phyloP scores from a whole-genome alignment of 2,113 vertebrate genomes.

The Eupsittula cactorum region DNA sequence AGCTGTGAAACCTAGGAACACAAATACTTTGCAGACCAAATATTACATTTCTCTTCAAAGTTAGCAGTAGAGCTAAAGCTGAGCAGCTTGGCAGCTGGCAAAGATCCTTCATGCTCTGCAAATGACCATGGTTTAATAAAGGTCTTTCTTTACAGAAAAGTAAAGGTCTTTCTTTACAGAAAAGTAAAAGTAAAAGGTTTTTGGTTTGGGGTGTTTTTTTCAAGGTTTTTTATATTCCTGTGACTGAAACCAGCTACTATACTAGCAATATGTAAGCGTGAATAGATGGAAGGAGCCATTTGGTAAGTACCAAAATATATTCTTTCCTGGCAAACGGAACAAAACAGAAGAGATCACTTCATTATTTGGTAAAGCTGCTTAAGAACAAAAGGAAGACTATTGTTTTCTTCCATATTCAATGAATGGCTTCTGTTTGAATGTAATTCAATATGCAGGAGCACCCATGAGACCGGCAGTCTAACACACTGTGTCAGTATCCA shows the following conservation, averaged over 20 bases:
- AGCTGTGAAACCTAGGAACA: neutral
- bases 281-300: neutral
- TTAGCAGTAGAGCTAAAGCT: constrained; percentile 2
- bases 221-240: neutral
- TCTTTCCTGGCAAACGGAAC: neutral
- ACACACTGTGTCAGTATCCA: neutral
- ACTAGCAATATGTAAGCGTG: neutral
- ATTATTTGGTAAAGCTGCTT: neutral
- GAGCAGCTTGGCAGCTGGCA: neutral
- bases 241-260: neutral
- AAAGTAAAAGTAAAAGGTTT: neutral
- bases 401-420: neutral
- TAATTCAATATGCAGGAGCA: neutral
- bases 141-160: neutral
- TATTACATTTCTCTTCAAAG: neutral
- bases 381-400: neutral
- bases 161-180: neutral
- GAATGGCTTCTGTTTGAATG: neutral
- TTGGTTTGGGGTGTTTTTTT: neutral
- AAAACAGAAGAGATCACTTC: neutral
- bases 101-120: neutral
- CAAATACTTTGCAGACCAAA: neutral
- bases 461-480: neutral
- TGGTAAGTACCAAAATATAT: neutral
- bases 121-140: neutral